These are phyloP conservation scores for Poecilia velifera DNA, from an alignment of 2,797 vertebrate species.

Conservation along the genomic window DNA sequence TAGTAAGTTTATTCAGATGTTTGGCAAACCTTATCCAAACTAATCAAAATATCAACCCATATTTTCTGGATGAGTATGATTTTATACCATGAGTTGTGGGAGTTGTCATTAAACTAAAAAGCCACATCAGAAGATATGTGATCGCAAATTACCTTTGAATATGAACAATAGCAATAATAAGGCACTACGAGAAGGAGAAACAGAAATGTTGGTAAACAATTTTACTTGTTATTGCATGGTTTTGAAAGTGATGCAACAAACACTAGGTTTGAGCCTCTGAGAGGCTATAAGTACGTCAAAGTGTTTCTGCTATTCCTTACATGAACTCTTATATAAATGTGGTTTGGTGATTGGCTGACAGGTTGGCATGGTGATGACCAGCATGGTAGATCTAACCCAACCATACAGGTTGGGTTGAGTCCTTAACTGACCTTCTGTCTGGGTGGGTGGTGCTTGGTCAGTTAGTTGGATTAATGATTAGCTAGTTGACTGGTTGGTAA, in stretches of 20 bases:
- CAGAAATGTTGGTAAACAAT: neutral
- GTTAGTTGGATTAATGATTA: neutral
- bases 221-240: neutral
- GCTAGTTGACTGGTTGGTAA: neutral
- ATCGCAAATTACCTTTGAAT: neutral
- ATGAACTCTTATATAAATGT: neutral
- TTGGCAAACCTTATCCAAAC: slow-evolving; percentile 18
- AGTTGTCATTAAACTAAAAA: neutral
- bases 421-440: neutral
- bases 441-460: too few relatives aligned
- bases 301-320: neutral
- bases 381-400: too few relatives aligned
- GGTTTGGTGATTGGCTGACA: neutral
- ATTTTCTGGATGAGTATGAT: neutral
- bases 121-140: neutral
- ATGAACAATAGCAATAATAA: neutral
- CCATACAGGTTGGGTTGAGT: neutral
- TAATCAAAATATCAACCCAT: slow-evolving; percentile 4
- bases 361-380: neutral
- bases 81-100: neutral
- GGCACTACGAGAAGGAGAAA: neutral
- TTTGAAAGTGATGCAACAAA: neutral
- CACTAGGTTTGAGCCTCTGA: neutral
- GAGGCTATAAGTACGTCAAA: too few relatives aligned
- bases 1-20: slow-evolving; percentile 30